phyloP scores from a whole-genome alignment of 2,888 invertebrate genomes.

The Chironomus riparius region DNA sequence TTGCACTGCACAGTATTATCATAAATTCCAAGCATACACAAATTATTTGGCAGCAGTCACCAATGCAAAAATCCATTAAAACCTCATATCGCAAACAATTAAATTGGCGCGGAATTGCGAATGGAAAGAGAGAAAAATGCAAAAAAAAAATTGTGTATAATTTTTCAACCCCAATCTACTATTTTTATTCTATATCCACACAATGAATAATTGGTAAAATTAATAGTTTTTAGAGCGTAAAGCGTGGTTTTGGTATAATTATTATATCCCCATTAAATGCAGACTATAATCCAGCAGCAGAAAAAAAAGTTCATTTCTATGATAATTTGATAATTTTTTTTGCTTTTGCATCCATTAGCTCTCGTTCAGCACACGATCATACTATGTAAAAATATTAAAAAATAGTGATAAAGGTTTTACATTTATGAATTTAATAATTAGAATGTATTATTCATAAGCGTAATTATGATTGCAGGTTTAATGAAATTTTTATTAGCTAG shows the following conservation, averaged over 20 bases:
- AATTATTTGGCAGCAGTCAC: not conserved
- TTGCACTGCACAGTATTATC: not conserved
- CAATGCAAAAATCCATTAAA: slow-evolving; percentile 6
- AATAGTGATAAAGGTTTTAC: not conserved
- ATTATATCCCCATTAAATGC: not conserved
- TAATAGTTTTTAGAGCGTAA: slow-evolving; percentile 9
- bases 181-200: not conserved
- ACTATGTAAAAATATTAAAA: not conserved
- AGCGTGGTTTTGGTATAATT: not conserved
- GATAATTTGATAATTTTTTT: not conserved
- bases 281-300: not conserved
- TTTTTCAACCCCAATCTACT: not conserved
- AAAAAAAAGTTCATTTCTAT: not conserved
- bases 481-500: not conserved
- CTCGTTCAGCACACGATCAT: not conserved
- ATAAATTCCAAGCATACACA: not conserved
- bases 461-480: not conserved
- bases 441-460: not conserved
- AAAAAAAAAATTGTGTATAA: not conserved
- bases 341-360: not conserved
- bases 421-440: not conserved
- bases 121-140: not conserved
- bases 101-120: not conserved
- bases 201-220: slow-evolving; percentile 8
- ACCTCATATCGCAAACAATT: slow-evolving; percentile 4